Percentiles rank a stretch among this genome's conserved stretches.
These are phyloP conservation scores for Eupleurogrammus muticus DNA, from an alignment of 2,797 vertebrate genomes.

Conservation along the genomic window DNA sequence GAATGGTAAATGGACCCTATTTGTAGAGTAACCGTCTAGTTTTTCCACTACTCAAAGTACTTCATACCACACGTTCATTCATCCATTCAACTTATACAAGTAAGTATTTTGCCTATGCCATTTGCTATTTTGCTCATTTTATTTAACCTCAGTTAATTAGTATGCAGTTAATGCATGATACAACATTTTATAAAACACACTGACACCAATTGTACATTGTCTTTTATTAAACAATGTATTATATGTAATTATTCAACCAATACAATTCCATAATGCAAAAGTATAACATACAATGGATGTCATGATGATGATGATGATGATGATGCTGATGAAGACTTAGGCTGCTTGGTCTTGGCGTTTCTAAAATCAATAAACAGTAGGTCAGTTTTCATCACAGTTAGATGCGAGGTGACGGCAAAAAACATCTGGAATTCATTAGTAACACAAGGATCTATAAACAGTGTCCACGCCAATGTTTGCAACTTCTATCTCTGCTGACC, in stretches of 20 bases:
- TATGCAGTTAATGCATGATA: neutral
- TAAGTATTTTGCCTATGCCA: neutral
- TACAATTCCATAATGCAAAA: neutral
- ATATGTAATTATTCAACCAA: neutral
- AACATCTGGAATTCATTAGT: neutral
- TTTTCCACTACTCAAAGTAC: too few relatives aligned
- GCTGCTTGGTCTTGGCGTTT: neutral
- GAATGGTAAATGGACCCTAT: too few relatives aligned
- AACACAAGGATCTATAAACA: neutral
- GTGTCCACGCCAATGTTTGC: too few relatives aligned
- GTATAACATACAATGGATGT: neutral
- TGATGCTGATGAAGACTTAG: neutral
- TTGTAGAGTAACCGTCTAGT: too few relatives aligned
- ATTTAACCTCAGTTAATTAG: neutral
- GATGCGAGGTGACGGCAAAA: neutral
- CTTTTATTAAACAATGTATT: neutral
- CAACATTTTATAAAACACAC: neutral
- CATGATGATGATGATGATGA: neutral
- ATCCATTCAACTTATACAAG: too few relatives aligned
- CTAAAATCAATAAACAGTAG: neutral
- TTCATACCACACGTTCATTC: too few relatives aligned
- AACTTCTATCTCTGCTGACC: neutral
- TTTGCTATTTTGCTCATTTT: neutral
- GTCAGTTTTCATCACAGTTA: neutral
- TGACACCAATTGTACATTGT: neutral